Evolutionary conservation across 1,140 invertebrate genomes (phyloP).

Genomic region (Apis florea): DNA sequence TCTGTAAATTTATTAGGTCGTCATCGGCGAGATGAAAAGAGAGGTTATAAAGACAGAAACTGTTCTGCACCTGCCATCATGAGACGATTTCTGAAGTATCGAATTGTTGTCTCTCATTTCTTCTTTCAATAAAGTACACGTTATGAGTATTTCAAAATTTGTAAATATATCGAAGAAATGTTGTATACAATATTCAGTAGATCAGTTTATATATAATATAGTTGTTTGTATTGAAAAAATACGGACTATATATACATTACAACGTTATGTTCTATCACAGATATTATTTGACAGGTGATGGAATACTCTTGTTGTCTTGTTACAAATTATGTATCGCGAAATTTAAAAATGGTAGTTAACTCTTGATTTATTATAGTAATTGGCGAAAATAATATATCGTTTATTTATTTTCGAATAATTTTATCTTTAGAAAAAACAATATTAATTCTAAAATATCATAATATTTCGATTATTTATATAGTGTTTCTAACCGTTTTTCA

Average conservation of each 20-base stretch:
- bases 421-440: conserved; percentile 23
- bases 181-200: neutral
- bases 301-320: neutral
- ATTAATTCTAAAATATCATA: conserved; percentile 30
- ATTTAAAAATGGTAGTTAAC: neutral
- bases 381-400: conserved; percentile 5
- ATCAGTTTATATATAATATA: neutral
- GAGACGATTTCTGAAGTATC: conserved; percentile 27
- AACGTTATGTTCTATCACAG: neutral
- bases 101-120: neutral
- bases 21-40: conserved; percentile 27
- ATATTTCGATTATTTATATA: conserved; percentile 4
- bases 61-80: conserved; percentile 47
- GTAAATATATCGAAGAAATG: neutral
- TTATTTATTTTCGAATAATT: conserved; percentile 16
- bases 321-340: neutral
- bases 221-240: neutral
- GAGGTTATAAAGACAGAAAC: conserved; percentile 57
- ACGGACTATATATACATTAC: neutral
- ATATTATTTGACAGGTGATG: neutral
- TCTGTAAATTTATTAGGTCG: neutral
- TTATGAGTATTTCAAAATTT: neutral
- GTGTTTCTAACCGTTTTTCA: conserved; percentile 8
- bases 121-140: neutral
- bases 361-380: neutral